phyloP scores from a whole-genome alignment of 2,113 vertebrate species.

The Numida meleagris region DNA sequence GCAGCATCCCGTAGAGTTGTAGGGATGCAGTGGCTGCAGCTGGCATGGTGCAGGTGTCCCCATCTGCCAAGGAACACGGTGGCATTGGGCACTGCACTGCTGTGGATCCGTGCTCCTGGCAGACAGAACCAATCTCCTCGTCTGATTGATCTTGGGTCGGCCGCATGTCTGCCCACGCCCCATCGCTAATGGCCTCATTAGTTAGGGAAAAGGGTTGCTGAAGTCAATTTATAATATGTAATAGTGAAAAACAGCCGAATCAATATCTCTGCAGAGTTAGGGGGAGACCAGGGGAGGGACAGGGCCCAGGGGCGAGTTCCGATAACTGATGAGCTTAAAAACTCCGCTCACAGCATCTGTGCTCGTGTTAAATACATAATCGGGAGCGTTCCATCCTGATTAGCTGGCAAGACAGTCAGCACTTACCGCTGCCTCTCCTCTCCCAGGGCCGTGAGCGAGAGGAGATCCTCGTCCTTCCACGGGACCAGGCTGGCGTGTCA shows the following conservation, averaged over 20 bases:
- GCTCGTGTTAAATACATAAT: background rate
- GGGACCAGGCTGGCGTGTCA: background rate
- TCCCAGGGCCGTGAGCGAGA: background rate
- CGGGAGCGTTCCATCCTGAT: background rate
- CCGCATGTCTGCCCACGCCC: background rate
- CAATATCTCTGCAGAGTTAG: background rate
- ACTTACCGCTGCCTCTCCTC: background rate
- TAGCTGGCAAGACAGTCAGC: background rate
- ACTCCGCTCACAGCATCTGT: background rate
- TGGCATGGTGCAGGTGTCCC: background rate
- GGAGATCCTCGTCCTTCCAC: fast-evolving
- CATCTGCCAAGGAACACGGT: fast-evolving
- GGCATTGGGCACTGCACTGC: fast-evolving
- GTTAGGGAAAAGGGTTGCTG: conserved; percentile 23
- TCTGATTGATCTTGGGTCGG: background rate
- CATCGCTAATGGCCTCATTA: conserved; percentile 41
- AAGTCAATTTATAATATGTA: conserved; percentile 14
- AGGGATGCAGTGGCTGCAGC: background rate
- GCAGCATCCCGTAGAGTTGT: background rate
- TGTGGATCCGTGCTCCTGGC: fast-evolving
- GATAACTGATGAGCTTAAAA: background rate
- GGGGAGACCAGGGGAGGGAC: background rate
- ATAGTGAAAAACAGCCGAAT: conserved; percentile 2
- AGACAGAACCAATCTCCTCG: background rate
- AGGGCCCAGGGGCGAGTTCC: background rate